Conservation (phyloP, 1,140 invertebrate genomes). For the Plectus sambesii region DNA sequence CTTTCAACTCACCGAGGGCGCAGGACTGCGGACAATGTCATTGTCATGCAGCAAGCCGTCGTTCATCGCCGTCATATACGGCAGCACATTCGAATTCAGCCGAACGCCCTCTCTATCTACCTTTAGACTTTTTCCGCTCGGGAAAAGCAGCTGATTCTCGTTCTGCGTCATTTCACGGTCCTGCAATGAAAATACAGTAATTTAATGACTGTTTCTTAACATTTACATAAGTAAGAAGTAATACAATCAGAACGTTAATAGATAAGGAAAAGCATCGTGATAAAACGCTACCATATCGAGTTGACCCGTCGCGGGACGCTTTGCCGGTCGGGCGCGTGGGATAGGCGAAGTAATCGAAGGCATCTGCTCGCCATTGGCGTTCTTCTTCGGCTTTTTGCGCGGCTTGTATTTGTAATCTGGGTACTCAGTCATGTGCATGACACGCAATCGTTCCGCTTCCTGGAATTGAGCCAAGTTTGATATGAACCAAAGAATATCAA, state of each 20-base stretch:
- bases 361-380: slow-evolving; percentile 16
- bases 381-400: slow-evolving; percentile 65
- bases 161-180: slow-evolving; percentile 13
- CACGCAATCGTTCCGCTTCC: slow-evolving; percentile 72
- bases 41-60: too few relatives aligned
- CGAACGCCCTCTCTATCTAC: slow-evolving; percentile 22
- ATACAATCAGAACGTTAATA: too few relatives aligned
- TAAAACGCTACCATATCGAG: too few relatives aligned
- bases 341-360: slow-evolving; percentile 7
- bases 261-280: too few relatives aligned
- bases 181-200: slow-evolving; percentile 1
- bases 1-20: too few relatives aligned
- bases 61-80: too few relatives aligned
- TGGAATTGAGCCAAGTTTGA: too few relatives aligned
- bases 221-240: too few relatives aligned
- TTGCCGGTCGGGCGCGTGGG: slow-evolving; percentile 10
- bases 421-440: slow-evolving; percentile 84
- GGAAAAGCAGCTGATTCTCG: slow-evolving; percentile 12
- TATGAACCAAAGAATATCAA: too few relatives aligned
- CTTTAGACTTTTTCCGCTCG: slow-evolving; percentile 20
- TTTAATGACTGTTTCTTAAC: slow-evolving; percentile 1
- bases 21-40: too few relatives aligned
- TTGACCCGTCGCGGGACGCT: slow-evolving; percentile 9
- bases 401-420: slow-evolving; percentile 95
- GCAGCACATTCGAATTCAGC: slow-evolving; percentile 16